A percentile compares a stretch with the other conserved stretches of the same genome.
These are phyloP conservation scores for Metopia argyrocephala DNA, from an alignment of 2,888 invertebrate species.

Conservation along the genomic window DNA sequence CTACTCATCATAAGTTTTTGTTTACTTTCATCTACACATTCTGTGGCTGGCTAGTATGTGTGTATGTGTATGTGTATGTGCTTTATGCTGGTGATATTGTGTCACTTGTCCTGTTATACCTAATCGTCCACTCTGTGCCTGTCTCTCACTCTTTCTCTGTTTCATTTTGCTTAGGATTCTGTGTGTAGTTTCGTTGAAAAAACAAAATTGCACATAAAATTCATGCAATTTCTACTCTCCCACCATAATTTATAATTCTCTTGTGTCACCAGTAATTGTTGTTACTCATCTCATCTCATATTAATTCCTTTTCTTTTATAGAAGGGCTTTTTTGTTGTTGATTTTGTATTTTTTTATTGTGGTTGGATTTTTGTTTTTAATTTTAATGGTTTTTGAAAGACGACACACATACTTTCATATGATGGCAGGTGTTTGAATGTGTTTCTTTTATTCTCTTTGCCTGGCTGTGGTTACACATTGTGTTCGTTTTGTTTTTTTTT, in stretches of 20 bases:
- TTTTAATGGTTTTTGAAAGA: constrained; percentile 39
- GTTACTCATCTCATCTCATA: neutral
- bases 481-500: too few relatives aligned
- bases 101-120: constrained; percentile 24
- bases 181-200: too few relatives aligned
- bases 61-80: neutral
- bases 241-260: neutral
- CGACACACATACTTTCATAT: too few relatives aligned
- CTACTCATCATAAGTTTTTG: too few relatives aligned
- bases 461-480: too few relatives aligned
- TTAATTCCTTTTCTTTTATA: neutral
- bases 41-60: neutral
- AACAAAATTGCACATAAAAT: too few relatives aligned
- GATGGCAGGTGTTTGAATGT: too few relatives aligned
- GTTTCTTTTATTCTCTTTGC: too few relatives aligned
- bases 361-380: constrained; percentile 11
- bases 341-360: constrained; percentile 9
- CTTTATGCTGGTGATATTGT: constrained; percentile 19
- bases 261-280: neutral
- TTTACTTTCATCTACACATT: too few relatives aligned
- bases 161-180: too few relatives aligned
- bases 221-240: too few relatives aligned
- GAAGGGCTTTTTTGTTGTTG: neutral
- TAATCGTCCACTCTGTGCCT: neutral
- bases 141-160: neutral